Evolutionary conservation across 2,888 invertebrate species (phyloP).

Genomic region (Cylindroiulus punctatus): DNA sequence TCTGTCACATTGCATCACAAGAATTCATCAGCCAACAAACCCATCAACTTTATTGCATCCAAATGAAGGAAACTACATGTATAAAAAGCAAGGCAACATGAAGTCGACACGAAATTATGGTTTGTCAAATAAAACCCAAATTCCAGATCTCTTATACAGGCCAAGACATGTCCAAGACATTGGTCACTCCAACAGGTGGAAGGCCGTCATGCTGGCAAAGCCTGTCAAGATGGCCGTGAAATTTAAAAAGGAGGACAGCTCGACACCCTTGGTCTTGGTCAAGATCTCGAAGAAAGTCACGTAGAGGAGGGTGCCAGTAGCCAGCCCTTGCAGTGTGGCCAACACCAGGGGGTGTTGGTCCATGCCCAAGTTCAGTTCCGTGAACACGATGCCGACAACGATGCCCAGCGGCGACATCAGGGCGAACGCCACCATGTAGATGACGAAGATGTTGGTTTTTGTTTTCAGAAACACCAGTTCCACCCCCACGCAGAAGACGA

Average conservation of each 20-base stretch:
- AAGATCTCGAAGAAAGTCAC: constrained; percentile 97
- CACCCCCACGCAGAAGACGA: constrained; percentile 88
- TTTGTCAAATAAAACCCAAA: not conserved
- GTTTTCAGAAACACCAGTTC: constrained; percentile 78
- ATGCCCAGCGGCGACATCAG: constrained; percentile 83
- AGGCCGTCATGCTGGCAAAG: constrained; percentile 55
- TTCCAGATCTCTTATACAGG: not conserved
- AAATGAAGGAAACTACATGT: not conserved
- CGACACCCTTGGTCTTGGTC: constrained; percentile 62
- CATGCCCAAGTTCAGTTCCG: constrained; percentile 63
- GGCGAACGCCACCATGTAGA: constrained; percentile 79
- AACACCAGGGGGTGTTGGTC: not conserved
- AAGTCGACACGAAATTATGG: not conserved
- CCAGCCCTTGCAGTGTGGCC: constrained; percentile 77
- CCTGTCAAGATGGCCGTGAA: constrained; percentile 54
- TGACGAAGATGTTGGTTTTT: constrained; percentile 70
- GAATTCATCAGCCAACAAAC: not conserved
- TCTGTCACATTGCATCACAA: no score
- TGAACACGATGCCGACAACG: constrained; percentile 75
- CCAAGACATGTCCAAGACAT: not conserved
- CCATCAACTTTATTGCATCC: not conserved
- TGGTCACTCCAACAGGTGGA: not conserved
- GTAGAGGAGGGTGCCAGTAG: constrained; percentile 91
- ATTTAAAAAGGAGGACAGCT: constrained; percentile 52
- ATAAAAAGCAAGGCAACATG: not conserved